Base-by-base conservation (phyloP, 2,113 vertebrate genomes). In the Aythya baeri region DNA sequence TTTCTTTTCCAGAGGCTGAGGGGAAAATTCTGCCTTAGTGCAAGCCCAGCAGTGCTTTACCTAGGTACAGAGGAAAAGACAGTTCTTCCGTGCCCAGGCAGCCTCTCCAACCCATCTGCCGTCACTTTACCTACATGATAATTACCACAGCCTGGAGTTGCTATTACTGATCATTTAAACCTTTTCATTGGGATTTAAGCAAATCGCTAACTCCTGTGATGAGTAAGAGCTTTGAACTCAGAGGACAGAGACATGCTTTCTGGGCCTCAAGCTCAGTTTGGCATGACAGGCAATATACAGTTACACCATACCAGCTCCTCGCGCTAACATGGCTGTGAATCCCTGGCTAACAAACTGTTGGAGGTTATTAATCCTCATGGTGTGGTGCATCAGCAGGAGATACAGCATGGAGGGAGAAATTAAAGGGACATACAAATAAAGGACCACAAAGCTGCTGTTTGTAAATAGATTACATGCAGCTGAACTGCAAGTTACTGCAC, bases 201-300 rank as follows among this genome's bases (percentile, higher is more conserved):
- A 29, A 21, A 31, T 38, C 49, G 12, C 31, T 41, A 27, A 6
- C 9, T 8, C 20, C 44, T 17, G 23, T 32, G 27, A 67, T 58
- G 34, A 82, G 46, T 23, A 25, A 25, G 26, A 61, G 36, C 21
- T 85, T 36, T 57, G 31, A 57, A 13, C 55, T 36, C 22, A 38
- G 52, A 52, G 15, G 26, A 5, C 22, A 89, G 50, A 78, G 41
- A 36, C 50, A 17, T 11, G 31, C 25, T 7, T 55, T 57, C n/a
- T 34, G 27, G 15, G 71, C 46, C 44, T 13, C 34, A 62, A 31
- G 34, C 23, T 23, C 3, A 0, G 9, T 66, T 66, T 66, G 52
- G 13, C n/a, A n/a, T 7, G 5, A 38, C 0, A 2, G 36, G 5
- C 17, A 3, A 17, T 38, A 11, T 44, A 9, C 3, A 4, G 55